Percentiles rank a stretch among this genome's conserved stretches.
Conservation (phyloP, 2,113 vertebrate species). For the Mystacornis crossleyi region DNA sequence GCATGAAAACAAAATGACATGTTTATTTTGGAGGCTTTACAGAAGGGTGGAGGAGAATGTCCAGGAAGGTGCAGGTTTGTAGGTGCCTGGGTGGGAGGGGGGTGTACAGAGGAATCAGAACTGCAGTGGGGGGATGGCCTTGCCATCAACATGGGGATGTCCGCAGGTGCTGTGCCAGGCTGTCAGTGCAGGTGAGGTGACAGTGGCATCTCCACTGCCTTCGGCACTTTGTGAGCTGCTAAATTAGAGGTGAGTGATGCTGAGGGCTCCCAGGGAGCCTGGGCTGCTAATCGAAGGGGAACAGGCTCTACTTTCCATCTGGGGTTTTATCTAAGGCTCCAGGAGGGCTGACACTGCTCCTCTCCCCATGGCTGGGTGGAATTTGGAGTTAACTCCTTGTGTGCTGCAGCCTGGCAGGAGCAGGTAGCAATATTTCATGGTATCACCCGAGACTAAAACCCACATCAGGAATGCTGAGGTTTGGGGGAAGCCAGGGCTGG, state of each 20-base stretch:
- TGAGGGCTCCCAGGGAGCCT: neutral
- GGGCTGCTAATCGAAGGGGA: slow-evolving; percentile 22
- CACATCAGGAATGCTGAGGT: neutral
- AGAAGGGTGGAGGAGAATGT: neutral
- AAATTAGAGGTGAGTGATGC: neutral
- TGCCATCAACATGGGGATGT: neutral
- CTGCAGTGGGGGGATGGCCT: neutral
- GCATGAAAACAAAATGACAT: neutral
- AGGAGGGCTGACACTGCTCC: neutral
- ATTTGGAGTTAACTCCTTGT: neutral
- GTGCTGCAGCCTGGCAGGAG: neutral
- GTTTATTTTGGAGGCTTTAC: neutral
- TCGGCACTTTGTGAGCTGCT: neutral
- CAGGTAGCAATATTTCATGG: rapidly evolving
- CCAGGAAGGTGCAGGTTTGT: neutral
- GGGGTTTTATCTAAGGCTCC: neutral
- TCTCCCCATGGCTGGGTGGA: rapidly evolving
- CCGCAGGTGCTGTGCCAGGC: neutral
- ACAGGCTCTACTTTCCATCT: neutral
- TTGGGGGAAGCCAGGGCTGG: neutral
- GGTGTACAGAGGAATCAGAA: neutral
- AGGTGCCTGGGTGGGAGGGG: neutral
- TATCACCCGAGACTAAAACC: neutral
- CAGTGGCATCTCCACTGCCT: neutral
- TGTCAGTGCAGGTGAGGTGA: neutral